Conservation (phyloP, 2,113 vertebrate genomes). For the Poecile atricapillus region DNA sequence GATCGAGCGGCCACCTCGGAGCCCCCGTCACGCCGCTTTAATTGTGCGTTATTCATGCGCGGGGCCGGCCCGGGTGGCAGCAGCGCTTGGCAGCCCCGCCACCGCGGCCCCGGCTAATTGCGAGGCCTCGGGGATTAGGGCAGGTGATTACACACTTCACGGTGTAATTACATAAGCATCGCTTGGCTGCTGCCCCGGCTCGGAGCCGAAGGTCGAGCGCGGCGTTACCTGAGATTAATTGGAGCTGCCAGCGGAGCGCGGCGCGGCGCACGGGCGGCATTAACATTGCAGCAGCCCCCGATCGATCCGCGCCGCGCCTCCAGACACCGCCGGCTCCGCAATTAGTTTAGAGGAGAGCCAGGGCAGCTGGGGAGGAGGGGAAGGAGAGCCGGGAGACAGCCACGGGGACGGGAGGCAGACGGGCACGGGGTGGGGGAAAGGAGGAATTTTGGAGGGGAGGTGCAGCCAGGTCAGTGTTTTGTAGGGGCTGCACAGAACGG, state of each 20-base stretch:
- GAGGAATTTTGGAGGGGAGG: not conserved
- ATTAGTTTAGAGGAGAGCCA: slow-evolving; percentile 79
- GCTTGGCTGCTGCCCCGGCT: slow-evolving; percentile 87
- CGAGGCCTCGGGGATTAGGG: slow-evolving; percentile 88
- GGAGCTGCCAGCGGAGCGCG: slow-evolving; percentile 90
- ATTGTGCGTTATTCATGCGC: slow-evolving; percentile 92
- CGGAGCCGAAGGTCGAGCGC: slow-evolving; percentile 87
- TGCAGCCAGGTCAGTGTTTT: accelerated
- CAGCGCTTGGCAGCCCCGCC: slow-evolving; percentile 77
- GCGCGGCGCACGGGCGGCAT: slow-evolving; percentile 92
- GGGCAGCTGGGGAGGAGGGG: not conserved
- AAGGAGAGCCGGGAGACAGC: not conserved
- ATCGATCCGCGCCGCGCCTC: slow-evolving; percentile 81
- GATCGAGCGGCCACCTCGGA: slow-evolving; percentile 86
- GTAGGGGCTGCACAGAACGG: accelerated
- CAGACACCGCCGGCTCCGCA: slow-evolving; percentile 74
- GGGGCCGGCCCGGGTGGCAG: slow-evolving; percentile 75
- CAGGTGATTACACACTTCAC: slow-evolving; percentile 93
- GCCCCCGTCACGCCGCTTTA: slow-evolving; percentile 85
- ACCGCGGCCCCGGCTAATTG: slow-evolving; percentile 88
- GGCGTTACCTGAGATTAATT: slow-evolving; percentile 97
- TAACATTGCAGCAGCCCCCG: slow-evolving; percentile 87
- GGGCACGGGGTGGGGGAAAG: not conserved
- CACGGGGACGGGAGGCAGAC: not conserved
- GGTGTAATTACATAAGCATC: slow-evolving; percentile 97